These are phyloP conservation scores for Haemorhous mexicanus DNA, from an alignment of 2,113 vertebrate genomes.

Conservation along the genomic window DNA sequence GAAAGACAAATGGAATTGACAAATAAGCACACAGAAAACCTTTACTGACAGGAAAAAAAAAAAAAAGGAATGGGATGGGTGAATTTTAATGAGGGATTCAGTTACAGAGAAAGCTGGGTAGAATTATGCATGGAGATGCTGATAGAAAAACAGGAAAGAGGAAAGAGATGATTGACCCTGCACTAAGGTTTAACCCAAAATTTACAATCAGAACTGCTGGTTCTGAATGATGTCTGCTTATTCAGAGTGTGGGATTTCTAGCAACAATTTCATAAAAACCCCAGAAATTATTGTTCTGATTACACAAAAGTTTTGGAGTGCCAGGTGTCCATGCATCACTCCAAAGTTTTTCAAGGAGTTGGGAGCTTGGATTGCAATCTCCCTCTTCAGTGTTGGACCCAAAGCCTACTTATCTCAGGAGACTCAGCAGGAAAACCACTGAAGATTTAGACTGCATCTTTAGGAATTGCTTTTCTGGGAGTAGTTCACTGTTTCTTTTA, in stretches of 20 bases:
- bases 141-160: neutral
- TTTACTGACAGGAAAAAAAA: neutral
- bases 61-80: fast-evolving
- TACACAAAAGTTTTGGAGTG: neutral
- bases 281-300: neutral
- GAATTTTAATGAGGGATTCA: neutral
- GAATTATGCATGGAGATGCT: neutral
- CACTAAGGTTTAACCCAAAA: neutral
- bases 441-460: neutral
- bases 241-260: neutral
- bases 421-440: neutral
- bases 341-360: neutral
- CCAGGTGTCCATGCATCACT: neutral
- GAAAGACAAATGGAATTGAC: neutral
- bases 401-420: neutral
- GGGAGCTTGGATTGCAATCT: neutral
- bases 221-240: neutral
- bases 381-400: neutral
- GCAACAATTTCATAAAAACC: neutral
- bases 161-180: neutral
- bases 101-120: neutral
- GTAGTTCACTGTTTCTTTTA: neutral
- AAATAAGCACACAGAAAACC: neutral
- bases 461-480: neutral
- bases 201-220: neutral